Evolutionary conservation across 92 coral and sea anemone species (phyloP).

Genomic region (Montipora capitata): DNA sequence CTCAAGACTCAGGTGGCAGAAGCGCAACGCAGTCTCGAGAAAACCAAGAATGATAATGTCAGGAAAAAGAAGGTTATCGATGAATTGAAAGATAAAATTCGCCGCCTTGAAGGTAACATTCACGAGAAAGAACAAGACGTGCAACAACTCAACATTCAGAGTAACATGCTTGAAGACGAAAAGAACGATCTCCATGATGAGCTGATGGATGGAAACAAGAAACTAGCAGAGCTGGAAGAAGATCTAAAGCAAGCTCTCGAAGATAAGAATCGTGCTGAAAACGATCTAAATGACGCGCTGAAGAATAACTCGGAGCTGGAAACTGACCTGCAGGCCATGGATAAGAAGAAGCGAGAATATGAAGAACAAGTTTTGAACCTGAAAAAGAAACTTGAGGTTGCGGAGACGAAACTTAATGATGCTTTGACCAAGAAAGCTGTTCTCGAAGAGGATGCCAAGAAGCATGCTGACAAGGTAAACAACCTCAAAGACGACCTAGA

Average conservation of each 20-base stretch:
- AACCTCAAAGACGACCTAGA: constrained; percentile 89
- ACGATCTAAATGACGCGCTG: constrained; percentile 85
- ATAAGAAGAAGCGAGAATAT: constrained; percentile 88
- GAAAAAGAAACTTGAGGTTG: constrained; percentile 82
- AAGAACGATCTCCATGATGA: constrained; percentile 95
- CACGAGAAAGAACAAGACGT: constrained; percentile 94
- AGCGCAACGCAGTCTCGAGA: constrained; percentile 86
- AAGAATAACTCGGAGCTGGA: constrained; percentile 90
- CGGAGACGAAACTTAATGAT: constrained; percentile 88
- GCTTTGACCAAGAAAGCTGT: constrained; percentile 82
- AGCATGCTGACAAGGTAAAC: constrained; percentile 76
- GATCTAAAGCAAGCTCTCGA: constrained; percentile 84
- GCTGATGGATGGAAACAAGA: constrained; percentile 88
- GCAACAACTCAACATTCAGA: constrained; percentile 89
- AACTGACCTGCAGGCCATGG: constrained; percentile 84
- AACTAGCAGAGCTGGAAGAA: constrained; percentile 87
- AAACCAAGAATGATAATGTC: constrained; percentile 88
- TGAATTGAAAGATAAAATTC: constrained; percentile 90
- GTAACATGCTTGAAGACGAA: constrained; percentile 96
- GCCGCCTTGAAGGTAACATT: constrained; percentile 86
- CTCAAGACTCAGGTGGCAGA: constrained; percentile 89
- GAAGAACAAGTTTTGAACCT: constrained; percentile 90
- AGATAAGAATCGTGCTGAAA: constrained; percentile 82
- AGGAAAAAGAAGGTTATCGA: constrained; percentile 95
- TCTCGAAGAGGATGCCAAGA: constrained; percentile 88